A percentile compares a stretch with the other conserved stretches of the same genome.
These are phyloP conservation scores for Phaetusa simplex DNA, from an alignment of 2,113 vertebrate genomes.

Conservation along the genomic window DNA sequence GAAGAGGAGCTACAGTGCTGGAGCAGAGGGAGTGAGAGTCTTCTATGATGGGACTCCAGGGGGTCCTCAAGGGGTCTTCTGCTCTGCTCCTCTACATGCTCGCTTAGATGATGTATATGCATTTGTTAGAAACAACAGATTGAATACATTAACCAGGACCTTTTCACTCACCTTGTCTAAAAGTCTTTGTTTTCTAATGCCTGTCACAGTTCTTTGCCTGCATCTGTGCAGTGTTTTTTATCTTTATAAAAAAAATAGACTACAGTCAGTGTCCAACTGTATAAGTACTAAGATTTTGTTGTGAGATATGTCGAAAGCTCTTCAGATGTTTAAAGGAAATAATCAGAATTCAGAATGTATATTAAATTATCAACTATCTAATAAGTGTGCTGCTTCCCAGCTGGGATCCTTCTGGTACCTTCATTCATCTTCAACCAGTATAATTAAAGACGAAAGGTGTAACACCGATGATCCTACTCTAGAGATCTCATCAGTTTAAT, in stretches of 20 bases:
- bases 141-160: conserved; percentile 6
- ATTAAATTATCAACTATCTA: conserved; percentile 75
- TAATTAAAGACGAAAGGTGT: conserved; percentile 80
- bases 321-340: conserved; percentile 51
- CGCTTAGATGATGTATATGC: neutral
- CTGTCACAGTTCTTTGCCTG: conserved; percentile 12
- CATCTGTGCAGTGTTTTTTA: neutral
- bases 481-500: conserved; percentile 78
- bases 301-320: conserved; percentile 30
- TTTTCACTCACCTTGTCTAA: conserved; percentile 30
- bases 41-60: neutral
- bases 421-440: conserved; percentile 74
- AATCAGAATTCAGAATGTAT: conserved; percentile 58
- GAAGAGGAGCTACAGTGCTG: neutral
- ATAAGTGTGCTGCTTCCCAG: conserved; percentile 70
- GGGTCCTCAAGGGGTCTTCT: neutral
- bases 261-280: neutral
- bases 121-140: neutral
- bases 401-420: conserved; percentile 68
- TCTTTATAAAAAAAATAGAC: neutral
- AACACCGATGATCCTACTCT: conserved; percentile 73
- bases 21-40: neutral
- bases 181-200: conserved; percentile 18
- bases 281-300: conserved; percentile 16
- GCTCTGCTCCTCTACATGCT: neutral